Evolutionary conservation across 2,113 vertebrate genomes (phyloP).

Genomic region (Miniopterus natalensis): DNA sequence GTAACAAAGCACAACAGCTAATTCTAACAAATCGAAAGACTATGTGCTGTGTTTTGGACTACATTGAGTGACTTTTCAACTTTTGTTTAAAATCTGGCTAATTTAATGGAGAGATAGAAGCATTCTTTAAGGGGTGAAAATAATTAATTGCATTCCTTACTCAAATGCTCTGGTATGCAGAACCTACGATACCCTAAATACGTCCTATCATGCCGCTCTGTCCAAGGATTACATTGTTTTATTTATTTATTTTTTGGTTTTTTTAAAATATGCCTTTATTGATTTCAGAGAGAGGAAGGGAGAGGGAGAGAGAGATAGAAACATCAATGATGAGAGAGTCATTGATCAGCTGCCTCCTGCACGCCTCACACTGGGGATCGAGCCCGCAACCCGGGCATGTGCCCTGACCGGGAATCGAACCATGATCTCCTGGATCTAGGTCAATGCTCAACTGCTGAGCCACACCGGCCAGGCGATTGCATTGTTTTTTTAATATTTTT

Average conservation of each 20-base stretch:
- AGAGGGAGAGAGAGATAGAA: no score
- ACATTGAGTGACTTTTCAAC: background rate
- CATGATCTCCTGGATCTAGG: no score
- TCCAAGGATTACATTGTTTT: background rate
- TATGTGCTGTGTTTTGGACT: background rate
- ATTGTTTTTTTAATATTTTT: background rate
- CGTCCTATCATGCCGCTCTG: background rate
- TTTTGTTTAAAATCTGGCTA: constrained; percentile 23
- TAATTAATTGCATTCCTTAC: constrained; percentile 32
- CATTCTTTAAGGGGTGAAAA: constrained; percentile 4
- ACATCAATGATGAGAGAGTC: no score
- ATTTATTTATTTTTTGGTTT: no score
- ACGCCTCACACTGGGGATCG: no score
- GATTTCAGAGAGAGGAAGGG: no score
- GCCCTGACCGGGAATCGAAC: no score
- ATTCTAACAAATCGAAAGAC: constrained; percentile 44
- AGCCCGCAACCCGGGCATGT: no score
- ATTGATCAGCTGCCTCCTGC: no score
- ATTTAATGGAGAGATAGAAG: background rate
- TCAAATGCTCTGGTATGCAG: background rate
- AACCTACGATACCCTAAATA: background rate
- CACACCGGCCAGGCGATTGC: no score
- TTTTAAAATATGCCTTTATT: no score
- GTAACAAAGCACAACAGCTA: constrained; percentile 18
- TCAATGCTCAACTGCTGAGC: no score